Evolutionary conservation across 2,888 invertebrate species (phyloP), one percentile per base, ranked within the genome.

Genomic region (Sturmia bella): DNA sequence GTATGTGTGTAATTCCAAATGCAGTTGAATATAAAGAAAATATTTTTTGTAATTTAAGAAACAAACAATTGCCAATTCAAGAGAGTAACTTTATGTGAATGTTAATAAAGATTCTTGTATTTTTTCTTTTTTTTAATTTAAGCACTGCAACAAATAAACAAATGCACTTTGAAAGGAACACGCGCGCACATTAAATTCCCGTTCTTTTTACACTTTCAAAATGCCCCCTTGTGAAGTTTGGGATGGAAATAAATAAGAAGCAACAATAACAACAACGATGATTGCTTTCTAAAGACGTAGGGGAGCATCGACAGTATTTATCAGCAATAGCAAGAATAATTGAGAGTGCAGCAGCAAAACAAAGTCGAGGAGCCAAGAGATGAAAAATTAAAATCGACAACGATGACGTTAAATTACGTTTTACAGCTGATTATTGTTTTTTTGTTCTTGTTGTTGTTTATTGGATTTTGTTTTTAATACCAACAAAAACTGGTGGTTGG

Each of bases 341-440:
- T 19, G 12, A 48, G 21, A 77, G 12, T 57, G 63, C 32, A 43
- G 59, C 37, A 70, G 66, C 27, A 63, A 66, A 63, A 43, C 70
- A 50, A n/a, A 24, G 50, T 70, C 54, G 54, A 69, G 63, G 54
- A 69, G 63, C 73, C 50, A 69, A 69, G 73, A 57, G 69, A 70
- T 81, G 73, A 48, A 63, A 66, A 24, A 70, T 59, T 5, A 17
- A 43, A 37, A 50, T 19, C 45, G 3, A 32, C 15, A 11, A 37
- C 50, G 50, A 43, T 13, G 19, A 70, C 4, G 7, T 37, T 41
- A 32, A 39, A 52, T 56, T 41, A 70, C 45, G 54, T 70, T 37
- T 78, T 72, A 70, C 82, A 82, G 74, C 78, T 78, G 78, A 78
- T 82, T 77, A 45, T 63, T 75, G 66, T 61, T 70, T 69, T 73